A percentile compares a stretch with the other conserved stretches of the same genome.
phyloP scores from a whole-genome alignment of 2,797 vertebrate genomes.

The Enteromius paludinosus region DNA sequence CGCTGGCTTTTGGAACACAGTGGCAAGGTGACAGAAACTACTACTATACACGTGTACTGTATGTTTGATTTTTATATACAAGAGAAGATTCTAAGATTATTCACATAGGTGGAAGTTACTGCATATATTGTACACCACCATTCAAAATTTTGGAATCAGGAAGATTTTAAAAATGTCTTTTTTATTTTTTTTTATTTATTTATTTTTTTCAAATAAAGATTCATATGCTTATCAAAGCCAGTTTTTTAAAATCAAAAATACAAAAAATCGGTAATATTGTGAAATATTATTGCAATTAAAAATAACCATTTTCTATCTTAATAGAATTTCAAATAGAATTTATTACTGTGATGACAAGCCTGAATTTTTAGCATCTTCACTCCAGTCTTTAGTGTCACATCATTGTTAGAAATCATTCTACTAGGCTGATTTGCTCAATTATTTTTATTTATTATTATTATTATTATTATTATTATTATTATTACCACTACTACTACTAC shows the following conservation, averaged over 20 bases:
- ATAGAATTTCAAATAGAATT: neutral
- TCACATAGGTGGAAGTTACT: neutral
- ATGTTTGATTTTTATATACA: neutral
- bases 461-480: too few relatives aligned
- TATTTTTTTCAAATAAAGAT: neutral
- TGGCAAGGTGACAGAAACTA: constrained; percentile 24
- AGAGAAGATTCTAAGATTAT: neutral
- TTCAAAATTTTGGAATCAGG: neutral
- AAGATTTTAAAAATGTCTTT: neutral
- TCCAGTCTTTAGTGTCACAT: neutral
- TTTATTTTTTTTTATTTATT: too few relatives aligned
- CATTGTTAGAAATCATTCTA: neutral
- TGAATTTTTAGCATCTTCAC: neutral
- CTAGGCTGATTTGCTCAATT: neutral
- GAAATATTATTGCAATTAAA: neutral
- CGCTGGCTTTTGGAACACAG: constrained; percentile 6
- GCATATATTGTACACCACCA: neutral
- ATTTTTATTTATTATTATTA: neutral
- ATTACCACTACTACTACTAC: too few relatives aligned
- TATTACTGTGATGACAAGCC: neutral
- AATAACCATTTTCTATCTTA: neutral
- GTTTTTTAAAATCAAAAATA: neutral
- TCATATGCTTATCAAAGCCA: neutral
- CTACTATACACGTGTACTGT: neutral
- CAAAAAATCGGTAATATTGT: neutral